Evolutionary conservation across 2,888 invertebrate genomes (phyloP).

Genomic region (Ceriagrion tenellum): DNA sequence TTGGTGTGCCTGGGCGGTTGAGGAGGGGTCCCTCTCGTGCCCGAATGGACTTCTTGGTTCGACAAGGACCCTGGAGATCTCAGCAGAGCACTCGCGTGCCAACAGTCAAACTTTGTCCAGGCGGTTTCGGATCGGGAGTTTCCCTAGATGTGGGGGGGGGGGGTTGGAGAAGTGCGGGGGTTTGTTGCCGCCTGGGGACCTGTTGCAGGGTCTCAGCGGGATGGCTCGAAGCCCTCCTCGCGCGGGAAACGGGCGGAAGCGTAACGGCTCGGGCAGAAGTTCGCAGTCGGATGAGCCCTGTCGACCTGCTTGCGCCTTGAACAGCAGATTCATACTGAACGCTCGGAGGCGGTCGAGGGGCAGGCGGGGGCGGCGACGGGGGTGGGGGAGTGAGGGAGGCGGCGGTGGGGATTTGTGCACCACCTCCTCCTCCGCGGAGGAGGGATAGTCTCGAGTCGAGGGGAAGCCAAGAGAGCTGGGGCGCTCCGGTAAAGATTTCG

Average conservation of each 20-base stretch:
- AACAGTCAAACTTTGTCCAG: too few species aligned
- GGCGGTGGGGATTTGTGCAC: neutral
- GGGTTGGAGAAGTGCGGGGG: neutral
- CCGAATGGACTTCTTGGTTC: neutral
- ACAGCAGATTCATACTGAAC: neutral
- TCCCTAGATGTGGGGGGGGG: neutral
- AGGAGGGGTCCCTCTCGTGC: neutral
- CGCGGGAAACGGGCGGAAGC: neutral
- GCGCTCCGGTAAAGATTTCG: neutral
- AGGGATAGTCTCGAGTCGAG: too few species aligned
- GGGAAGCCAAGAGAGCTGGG: too few species aligned
- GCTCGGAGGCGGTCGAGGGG: neutral
- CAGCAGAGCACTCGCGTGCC: too few species aligned
- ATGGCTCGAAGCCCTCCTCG: neutral
- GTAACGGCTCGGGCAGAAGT: neutral
- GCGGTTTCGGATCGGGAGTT: neutral
- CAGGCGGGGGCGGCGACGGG: neutral
- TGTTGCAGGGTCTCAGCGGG: neutral
- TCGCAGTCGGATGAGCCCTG: neutral
- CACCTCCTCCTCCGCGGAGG: too few species aligned
- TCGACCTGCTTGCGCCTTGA: neutral
- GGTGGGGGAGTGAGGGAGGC: neutral
- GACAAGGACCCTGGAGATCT: too few species aligned
- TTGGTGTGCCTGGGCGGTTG: neutral
- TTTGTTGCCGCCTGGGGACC: too few species aligned